These are phyloP conservation scores for Alfaro cultratus DNA, from an alignment of 2,797 vertebrate genomes.

Conservation along the genomic window DNA sequence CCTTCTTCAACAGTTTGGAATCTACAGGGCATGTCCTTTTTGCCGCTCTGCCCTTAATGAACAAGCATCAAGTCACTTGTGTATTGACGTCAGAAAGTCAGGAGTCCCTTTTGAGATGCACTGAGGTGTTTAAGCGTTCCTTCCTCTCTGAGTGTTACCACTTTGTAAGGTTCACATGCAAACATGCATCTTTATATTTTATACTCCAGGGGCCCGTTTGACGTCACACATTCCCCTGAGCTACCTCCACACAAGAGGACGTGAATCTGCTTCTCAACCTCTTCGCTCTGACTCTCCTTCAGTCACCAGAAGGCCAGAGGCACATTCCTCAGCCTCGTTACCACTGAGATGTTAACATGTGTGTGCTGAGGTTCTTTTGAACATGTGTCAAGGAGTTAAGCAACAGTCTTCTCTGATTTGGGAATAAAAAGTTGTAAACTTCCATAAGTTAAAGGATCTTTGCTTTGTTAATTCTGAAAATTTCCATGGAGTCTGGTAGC, in stretches of 20 bases:
- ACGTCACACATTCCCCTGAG: constrained; percentile 30
- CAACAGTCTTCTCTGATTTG: background rate
- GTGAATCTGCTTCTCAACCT: constrained; percentile 12
- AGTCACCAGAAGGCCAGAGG: constrained; percentile 51
- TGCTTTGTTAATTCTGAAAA: background rate
- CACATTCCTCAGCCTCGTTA: constrained; percentile 58
- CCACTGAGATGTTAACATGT: constrained; percentile 43
- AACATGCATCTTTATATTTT: constrained; percentile 20
- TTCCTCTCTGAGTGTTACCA: constrained; percentile 38
- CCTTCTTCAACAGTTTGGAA: constrained; percentile 9
- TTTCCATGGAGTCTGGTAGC: background rate
- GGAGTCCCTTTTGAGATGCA: constrained; percentile 21
- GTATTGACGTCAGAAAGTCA: constrained; percentile 27
- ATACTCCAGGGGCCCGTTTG: constrained; percentile 22
- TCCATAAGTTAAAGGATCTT: background rate
- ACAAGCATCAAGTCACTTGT: background rate
- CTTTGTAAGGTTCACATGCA: constrained; percentile 17
- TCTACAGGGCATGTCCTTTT: background rate
- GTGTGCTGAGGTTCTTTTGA: constrained; percentile 8
- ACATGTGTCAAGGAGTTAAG: constrained; percentile 9
- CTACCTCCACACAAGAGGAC: constrained; percentile 13
- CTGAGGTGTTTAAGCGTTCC: constrained; percentile 39
- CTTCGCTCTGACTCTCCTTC: background rate
- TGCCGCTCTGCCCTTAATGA: background rate
- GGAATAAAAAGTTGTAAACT: constrained; percentile 1